A percentile compares a stretch with the other conserved stretches of the same genome.
These are phyloP conservation scores for Chrysolina oricalcia DNA, from an alignment of 2,888 invertebrate genomes.

Conservation along the genomic window DNA sequence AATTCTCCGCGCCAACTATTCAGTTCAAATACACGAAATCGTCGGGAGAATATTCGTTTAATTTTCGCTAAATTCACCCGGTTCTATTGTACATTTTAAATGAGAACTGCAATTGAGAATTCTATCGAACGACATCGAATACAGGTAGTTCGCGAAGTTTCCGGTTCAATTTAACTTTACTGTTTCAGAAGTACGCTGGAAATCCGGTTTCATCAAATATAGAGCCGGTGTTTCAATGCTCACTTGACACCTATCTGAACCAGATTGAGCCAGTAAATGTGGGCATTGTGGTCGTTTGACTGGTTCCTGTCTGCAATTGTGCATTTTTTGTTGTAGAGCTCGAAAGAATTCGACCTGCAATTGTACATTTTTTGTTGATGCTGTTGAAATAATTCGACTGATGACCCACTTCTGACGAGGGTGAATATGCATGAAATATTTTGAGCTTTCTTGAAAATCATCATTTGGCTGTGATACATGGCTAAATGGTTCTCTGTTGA, in stretches of 20 bases:
- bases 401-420: no score
- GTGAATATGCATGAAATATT: no score
- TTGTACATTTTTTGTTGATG: no score
- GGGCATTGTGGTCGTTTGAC: neutral
- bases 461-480: no score
- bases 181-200: conserved; percentile 5
- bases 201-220: conserved; percentile 16
- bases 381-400: no score
- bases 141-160: conserved; percentile 23
- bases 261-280: neutral
- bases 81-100: conserved; percentile 24
- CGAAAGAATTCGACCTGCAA: neutral
- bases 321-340: neutral
- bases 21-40: conserved; percentile 10
- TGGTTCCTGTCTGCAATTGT: neutral
- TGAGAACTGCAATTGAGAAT: conserved; percentile 18
- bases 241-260: conserved; percentile 24
- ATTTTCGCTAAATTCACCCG: conserved; percentile 12
- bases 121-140: conserved; percentile 12
- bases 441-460: no score
- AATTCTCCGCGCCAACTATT: conserved; percentile 3
- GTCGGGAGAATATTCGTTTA: conserved; percentile 4
- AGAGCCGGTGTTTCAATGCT: conserved; percentile 12
- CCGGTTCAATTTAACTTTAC: conserved; percentile 22
- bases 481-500: no score